Conservation (phyloP, 2,888 invertebrate genomes). For the Athalia rosae region DNA sequence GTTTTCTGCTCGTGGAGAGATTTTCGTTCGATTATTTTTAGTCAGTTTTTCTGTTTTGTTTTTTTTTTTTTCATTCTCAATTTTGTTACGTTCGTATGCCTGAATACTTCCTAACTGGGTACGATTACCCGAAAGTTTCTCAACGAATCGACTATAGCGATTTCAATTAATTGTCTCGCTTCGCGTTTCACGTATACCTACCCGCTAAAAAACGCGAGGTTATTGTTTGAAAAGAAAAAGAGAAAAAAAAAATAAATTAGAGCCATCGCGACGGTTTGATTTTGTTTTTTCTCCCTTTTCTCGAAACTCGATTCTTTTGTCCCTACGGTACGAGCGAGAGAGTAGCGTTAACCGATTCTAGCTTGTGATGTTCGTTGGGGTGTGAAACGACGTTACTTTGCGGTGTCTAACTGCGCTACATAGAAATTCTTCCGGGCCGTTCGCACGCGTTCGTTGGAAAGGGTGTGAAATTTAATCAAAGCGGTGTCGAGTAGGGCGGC, state of each 20-base stretch:
- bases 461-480: slow-evolving; percentile 67
- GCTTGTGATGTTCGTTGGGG: neutral
- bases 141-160: neutral
- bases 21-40: neutral
- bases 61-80: neutral
- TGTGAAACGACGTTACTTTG: slow-evolving; percentile 42
- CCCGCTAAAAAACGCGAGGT: neutral
- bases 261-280: neutral
- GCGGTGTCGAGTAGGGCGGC: slow-evolving; percentile 52
- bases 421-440: slow-evolving; percentile 29
- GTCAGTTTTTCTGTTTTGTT: neutral
- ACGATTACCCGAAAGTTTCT: neutral
- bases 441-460: slow-evolving; percentile 51
- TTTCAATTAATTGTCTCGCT: slow-evolving; percentile 10
- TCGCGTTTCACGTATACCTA: neutral
- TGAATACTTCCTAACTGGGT: neutral
- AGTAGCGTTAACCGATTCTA: no score
- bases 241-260: neutral
- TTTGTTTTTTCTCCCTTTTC: neutral
- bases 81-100: no score
- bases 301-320: neutral
- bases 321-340: no score
- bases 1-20: slow-evolving; percentile 34
- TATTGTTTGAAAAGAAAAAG: neutral
- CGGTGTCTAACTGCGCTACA: slow-evolving; percentile 30